A percentile compares a stretch with the other conserved stretches of the same genome.
These are phyloP conservation scores for Leptura quadrifasciata DNA, from an alignment of 2,888 invertebrate genomes.

Conservation along the genomic window DNA sequence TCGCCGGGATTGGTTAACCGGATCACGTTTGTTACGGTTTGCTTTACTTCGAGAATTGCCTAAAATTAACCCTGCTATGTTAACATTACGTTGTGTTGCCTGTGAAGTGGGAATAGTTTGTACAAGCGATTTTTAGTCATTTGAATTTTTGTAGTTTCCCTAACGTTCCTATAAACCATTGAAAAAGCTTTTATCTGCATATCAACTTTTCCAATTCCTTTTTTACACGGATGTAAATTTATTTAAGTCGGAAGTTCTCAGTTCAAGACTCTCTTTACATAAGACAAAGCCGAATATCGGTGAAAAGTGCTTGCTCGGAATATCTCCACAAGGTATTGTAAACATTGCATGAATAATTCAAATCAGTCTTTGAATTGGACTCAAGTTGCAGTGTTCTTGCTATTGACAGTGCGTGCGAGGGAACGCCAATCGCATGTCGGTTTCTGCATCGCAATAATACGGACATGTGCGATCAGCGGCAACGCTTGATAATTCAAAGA, in stretches of 20 bases:
- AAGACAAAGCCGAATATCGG: conserved; percentile 55
- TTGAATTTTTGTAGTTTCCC: background rate
- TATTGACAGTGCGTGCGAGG: conserved; percentile 57
- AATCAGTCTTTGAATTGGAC: conserved; percentile 55
- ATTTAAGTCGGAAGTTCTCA: conserved; percentile 53
- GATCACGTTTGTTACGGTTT: conserved; percentile 44
- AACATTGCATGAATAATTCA: conserved; percentile 62
- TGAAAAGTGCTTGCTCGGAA: conserved; percentile 50
- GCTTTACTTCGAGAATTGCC: conserved; percentile 41
- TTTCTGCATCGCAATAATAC: conserved; percentile 58
- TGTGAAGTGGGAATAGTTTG: background rate
- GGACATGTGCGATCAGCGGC: conserved; percentile 57
- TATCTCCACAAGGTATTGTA: conserved; percentile 54
- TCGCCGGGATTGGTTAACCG: conserved; percentile 37
- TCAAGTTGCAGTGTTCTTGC: conserved; percentile 54
- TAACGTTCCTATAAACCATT: background rate
- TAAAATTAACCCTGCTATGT: conserved; percentile 29
- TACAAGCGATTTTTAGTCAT: background rate
- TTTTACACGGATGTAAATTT: conserved; percentile 15
- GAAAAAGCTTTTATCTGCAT: conserved; percentile 14
- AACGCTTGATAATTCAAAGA: conserved; percentile 57
- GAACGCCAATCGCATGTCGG: conserved; percentile 59
- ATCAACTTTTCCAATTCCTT: conserved; percentile 17
- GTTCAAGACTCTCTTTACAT: conserved; percentile 49
- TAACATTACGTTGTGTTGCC: background rate